These are phyloP conservation scores for Otis tarda DNA, from an alignment of 2,113 vertebrate species.

Conservation along the genomic window DNA sequence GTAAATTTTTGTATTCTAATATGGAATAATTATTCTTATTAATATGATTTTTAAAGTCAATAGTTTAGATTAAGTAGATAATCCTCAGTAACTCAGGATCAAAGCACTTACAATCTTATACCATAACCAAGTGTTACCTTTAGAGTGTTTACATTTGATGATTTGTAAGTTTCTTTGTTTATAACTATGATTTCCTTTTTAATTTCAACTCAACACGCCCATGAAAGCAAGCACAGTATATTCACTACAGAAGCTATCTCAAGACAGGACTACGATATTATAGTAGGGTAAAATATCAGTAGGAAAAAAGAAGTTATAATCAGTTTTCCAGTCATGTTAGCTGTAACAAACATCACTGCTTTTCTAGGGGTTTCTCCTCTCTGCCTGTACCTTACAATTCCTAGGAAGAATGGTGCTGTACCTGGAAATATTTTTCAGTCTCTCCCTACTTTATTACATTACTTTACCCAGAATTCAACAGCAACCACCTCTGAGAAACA, in stretches of 20 bases:
- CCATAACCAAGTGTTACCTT: background rate
- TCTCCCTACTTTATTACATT: background rate
- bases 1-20: background rate
- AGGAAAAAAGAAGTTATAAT: background rate
- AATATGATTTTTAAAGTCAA: background rate
- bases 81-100: background rate
- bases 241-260: background rate
- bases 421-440: background rate
- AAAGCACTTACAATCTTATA: background rate
- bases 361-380: background rate
- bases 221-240: background rate
- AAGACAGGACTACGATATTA: background rate
- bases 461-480: background rate
- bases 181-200: background rate
- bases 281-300: background rate
- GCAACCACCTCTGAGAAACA: background rate
- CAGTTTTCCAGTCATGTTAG: background rate
- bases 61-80: background rate
- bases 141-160: background rate
- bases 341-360: background rate
- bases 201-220: background rate
- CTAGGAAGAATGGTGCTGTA: background rate
- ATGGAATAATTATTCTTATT: background rate
- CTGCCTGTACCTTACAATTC: background rate
- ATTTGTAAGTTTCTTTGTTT: background rate